Evolutionary conservation across 2,888 invertebrate species (phyloP), one percentile per base, ranked within the genome.

Genomic region (Mellilla xanthometata): DNA sequence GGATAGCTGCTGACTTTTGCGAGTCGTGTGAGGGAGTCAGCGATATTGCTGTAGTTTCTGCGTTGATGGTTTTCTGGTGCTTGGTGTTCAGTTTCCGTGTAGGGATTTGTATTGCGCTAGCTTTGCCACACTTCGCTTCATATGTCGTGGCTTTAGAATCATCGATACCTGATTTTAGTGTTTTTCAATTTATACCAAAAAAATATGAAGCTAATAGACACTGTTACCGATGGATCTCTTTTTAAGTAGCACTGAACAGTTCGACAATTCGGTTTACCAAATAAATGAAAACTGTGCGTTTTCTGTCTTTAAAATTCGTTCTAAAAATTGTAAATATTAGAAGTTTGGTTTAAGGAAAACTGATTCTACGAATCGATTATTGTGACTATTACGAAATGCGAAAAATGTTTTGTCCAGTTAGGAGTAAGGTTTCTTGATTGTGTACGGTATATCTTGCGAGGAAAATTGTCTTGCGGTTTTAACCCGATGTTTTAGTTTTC

Each of bases 151-250:
- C 60, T 57, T 65, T 63, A 61, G 57, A 65, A 70, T 72, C 60
- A 68, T 68, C 73, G 82, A 84, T 85, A 85, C 83, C 84, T 87
- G 85, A 86, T 81, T 73, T 75, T 63, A 70, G 67, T 79, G 74
- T 78, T 77, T 78, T 83, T 84, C 83, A 85, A 86, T 85, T 80
- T 85, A 87, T 87, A 87, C 86, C 88, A 86, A 88, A 88, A 86
- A 82, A 77, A 54, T 70, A 83, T 74, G 81, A 84, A 76, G 85
- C 84, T 86, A 80, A 80, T 82, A 77, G 73, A 81, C 69, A 75
- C 83, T 73, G 88, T 88, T 89, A 89, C 87, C 88, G 88, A 87
- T 85, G 86, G 88, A 89, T 89, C 88, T 89, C 88, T 82, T 75
- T 76, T 67, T 71, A 58, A 54, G 61, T 68, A 56, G 56, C 56